phyloP scores from a whole-genome alignment of 2,888 invertebrate species.

The Pimpla rufipes region DNA sequence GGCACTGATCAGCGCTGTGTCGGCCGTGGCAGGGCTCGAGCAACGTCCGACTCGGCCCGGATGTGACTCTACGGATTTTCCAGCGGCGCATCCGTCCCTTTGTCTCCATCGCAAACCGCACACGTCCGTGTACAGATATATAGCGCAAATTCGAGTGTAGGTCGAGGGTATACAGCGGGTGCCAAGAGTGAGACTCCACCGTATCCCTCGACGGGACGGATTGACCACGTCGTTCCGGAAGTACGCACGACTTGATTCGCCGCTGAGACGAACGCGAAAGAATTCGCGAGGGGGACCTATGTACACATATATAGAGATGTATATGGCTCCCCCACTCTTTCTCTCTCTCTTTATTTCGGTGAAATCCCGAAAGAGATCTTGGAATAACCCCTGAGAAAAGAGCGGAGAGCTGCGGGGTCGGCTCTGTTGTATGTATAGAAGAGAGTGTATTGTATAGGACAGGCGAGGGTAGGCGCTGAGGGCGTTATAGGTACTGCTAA shows the following conservation, averaged over 20 bases:
- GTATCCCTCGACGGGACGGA: conserved; percentile 51
- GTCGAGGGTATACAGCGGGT: too few species aligned
- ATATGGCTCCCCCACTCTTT: neutral
- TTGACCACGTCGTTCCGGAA: conserved; percentile 60
- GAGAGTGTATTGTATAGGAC: conserved; percentile 5
- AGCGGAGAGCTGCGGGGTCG: neutral
- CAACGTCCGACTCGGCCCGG: too few species aligned
- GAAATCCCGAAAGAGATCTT: conserved; percentile 53
- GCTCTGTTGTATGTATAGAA: neutral
- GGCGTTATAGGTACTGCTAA: conserved; percentile 36
- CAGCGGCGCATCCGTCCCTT: neutral
- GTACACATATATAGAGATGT: too few species aligned
- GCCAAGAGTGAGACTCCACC: conserved; percentile 31
- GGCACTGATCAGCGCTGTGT: too few species aligned
- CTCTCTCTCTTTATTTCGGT: conserved; percentile 6
- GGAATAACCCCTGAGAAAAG: conserved; percentile 25
- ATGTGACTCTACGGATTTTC: too few species aligned
- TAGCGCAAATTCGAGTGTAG: neutral
- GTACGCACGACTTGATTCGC: conserved; percentile 61
- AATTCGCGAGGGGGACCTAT: conserved; percentile 16
- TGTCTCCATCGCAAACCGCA: neutral
- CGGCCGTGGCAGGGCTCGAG: too few species aligned
- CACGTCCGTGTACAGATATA: neutral
- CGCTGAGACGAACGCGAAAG: conserved; percentile 46
- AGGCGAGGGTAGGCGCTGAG: neutral